Evolutionary conservation across 2,113 vertebrate genomes (phyloP).

Genomic region (Oreochromis aureus): DNA sequence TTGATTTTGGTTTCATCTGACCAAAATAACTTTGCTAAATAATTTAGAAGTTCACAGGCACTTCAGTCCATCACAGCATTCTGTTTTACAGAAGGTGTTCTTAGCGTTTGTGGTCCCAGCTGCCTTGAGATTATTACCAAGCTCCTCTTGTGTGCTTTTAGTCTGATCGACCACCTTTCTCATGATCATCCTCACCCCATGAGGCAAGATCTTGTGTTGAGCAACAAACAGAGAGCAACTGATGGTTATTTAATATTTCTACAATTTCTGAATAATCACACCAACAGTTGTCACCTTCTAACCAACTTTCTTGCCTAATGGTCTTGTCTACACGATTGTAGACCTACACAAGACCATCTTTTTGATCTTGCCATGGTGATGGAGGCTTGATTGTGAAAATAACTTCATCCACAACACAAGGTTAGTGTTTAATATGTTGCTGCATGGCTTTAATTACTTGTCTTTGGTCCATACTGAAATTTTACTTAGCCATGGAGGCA

Average conservation of each 20-base stretch:
- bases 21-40: background rate
- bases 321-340: too few relatives aligned
- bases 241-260: too few relatives aligned
- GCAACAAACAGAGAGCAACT: too few relatives aligned
- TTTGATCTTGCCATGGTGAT: background rate
- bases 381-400: background rate
- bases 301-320: too few relatives aligned
- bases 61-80: background rate
- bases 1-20: background rate
- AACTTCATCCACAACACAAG: background rate
- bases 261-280: too few relatives aligned
- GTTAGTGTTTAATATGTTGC: background rate
- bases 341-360: background rate
- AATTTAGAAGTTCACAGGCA: background rate
- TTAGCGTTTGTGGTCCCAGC: background rate
- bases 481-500: background rate
- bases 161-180: background rate
- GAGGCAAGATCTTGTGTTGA: too few relatives aligned
- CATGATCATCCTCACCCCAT: background rate
- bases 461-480: background rate
- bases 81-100: background rate
- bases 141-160: background rate
- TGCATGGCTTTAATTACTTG: background rate
- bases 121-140: background rate
- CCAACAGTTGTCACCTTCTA: too few relatives aligned